Conservation (phyloP, 2,797 vertebrate genomes). For the Smutsia temminckii region DNA sequence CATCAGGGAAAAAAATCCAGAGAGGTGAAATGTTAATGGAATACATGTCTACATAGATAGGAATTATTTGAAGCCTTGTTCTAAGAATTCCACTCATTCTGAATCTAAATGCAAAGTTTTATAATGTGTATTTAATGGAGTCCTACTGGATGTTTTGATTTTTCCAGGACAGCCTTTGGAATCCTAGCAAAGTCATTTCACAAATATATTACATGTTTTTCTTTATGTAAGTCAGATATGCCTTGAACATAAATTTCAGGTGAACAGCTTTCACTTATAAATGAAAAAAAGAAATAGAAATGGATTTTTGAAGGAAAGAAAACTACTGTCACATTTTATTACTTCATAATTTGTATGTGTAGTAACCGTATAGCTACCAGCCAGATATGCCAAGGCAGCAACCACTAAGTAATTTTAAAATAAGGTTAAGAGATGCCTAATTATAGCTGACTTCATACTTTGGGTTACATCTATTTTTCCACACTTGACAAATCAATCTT, state of each 20-base stretch:
- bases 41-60: neutral
- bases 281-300: conserved; percentile 38
- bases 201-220: neutral
- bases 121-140: neutral
- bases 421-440: neutral
- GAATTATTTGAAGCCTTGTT: neutral
- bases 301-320: conserved; percentile 15
- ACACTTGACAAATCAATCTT: conserved; percentile 45
- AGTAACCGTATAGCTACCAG: conserved; percentile 1
- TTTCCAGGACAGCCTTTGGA: neutral
- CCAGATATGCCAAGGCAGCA: neutral
- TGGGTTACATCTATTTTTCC: conserved; percentile 32
- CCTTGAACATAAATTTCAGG: conserved; percentile 53
- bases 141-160: conserved; percentile 10
- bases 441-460: conserved; percentile 49
- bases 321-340: conserved; percentile 41
- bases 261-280: conserved; percentile 17
- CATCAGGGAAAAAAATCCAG: neutral
- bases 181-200: neutral
- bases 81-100: conserved; percentile 7
- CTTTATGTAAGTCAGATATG: neutral
- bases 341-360: neutral
- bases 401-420: conserved; percentile 30
- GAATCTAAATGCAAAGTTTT: conserved; percentile 45
- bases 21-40: conserved; percentile 30